Evolutionary conservation across 2,797 vertebrate genomes (phyloP).

Genomic region (Centroberyx gerrardi): DNA sequence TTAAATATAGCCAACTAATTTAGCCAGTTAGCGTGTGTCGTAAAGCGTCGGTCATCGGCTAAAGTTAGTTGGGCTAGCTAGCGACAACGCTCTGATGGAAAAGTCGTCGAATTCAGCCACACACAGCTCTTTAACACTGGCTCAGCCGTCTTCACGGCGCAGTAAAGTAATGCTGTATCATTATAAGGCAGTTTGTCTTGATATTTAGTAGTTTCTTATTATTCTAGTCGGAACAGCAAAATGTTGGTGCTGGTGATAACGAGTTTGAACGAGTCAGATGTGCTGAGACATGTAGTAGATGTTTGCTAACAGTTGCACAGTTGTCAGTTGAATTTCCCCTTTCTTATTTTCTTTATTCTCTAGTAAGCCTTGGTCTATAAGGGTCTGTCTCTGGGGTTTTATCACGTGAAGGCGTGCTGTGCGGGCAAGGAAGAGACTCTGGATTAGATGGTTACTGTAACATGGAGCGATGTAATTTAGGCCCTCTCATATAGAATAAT

Average conservation of each 20-base stretch:
- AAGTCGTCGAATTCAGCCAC: not conserved
- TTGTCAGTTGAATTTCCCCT: not conserved
- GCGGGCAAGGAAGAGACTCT: not conserved
- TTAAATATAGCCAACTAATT: too few relatives aligned
- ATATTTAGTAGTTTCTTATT: not conserved
- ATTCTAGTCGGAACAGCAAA: not conserved
- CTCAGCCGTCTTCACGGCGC: not conserved
- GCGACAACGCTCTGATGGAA: not conserved
- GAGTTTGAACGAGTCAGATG: not conserved
- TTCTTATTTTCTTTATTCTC: conserved; percentile 38
- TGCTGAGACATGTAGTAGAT: not conserved
- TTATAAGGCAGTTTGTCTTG: too few relatives aligned
- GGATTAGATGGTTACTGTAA: not conserved
- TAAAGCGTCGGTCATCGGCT: not conserved
- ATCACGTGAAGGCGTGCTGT: conserved; percentile 13
- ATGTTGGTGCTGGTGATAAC: not conserved
- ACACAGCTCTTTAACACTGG: not conserved
- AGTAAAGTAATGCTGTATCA: too few relatives aligned
- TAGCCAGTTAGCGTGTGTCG: conserved; percentile 4
- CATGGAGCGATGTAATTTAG: not conserved
- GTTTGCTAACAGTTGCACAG: not conserved
- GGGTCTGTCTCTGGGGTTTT: conserved; percentile 4
- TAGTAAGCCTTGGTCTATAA: not conserved
- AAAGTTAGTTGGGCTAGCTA: conserved; percentile 30
- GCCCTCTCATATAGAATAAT: not conserved